Evolutionary conservation across 2,888 invertebrate species (phyloP).

Genomic region (Phortica magna): DNA sequence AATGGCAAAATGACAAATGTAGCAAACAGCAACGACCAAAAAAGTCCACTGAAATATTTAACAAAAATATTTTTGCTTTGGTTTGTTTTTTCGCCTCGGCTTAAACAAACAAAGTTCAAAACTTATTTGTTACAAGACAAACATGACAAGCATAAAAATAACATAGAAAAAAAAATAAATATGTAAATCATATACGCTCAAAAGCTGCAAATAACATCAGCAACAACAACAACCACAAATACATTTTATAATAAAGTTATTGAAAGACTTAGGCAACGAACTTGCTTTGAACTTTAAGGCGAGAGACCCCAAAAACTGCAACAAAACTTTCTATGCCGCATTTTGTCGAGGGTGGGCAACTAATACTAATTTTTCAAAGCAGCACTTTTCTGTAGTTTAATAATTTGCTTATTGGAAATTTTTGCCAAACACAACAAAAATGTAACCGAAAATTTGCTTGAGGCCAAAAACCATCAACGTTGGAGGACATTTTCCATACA

Average conservation of each 20-base stretch:
- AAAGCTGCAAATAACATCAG: slow-evolving; percentile 53
- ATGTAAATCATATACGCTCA: slow-evolving; percentile 62
- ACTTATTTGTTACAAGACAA: slow-evolving; percentile 45
- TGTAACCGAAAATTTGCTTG: background rate
- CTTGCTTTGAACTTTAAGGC: slow-evolving; percentile 59
- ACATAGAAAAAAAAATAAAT: slow-evolving; percentile 52
- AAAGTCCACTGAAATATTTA: slow-evolving; percentile 17
- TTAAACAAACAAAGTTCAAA: slow-evolving; percentile 31
- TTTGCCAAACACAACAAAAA: background rate
- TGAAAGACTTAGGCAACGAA: slow-evolving; percentile 63
- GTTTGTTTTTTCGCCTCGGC: slow-evolving; percentile 59
- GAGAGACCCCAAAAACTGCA: slow-evolving; percentile 16
- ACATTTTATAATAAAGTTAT: slow-evolving; percentile 18
- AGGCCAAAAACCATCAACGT: background rate
- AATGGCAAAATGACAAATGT: slow-evolving; percentile 71
- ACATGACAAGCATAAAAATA: slow-evolving; percentile 69
- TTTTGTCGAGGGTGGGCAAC: background rate
- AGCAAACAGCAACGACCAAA: slow-evolving; percentile 57
- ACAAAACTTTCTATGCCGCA: background rate
- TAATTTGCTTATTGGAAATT: slow-evolving; percentile 5
- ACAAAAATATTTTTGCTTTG: slow-evolving; percentile 30
- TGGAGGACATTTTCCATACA: background rate
- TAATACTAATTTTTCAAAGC: background rate
- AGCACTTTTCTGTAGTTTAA: background rate
- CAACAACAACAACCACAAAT: background rate